These are phyloP conservation scores for Urocynchramus pylzowi DNA, from an alignment of 2,113 vertebrate genomes.

Conservation along the genomic window DNA sequence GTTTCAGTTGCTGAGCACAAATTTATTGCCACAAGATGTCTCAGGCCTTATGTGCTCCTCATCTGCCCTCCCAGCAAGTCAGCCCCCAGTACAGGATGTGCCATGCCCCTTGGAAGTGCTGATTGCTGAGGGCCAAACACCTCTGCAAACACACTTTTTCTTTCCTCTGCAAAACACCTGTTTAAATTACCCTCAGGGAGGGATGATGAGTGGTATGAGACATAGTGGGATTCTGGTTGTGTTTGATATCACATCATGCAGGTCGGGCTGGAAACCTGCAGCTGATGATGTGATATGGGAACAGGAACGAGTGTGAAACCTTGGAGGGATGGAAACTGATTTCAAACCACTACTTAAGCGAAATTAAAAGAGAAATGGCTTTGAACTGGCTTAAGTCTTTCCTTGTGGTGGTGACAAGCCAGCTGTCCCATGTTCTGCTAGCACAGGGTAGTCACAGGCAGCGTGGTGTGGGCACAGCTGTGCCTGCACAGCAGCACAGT, in stretches of 20 bases:
- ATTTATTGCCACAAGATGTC: background rate
- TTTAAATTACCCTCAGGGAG: background rate
- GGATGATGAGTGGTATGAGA: background rate
- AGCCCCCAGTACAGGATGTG: background rate
- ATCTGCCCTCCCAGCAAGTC: background rate
- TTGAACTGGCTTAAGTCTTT: background rate
- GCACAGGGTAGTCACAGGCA: background rate
- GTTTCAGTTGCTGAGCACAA: background rate
- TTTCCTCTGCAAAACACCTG: background rate
- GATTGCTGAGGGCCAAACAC: background rate
- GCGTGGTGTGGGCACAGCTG: background rate
- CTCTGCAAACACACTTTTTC: background rate
- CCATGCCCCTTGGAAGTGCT: background rate
- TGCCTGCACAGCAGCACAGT: rapidly evolving
- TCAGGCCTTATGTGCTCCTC: background rate
- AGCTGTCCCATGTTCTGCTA: background rate
- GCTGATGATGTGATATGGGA: background rate
- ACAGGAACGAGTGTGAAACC: background rate
- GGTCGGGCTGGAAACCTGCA: background rate
- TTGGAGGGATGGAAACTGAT: background rate
- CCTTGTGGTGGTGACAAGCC: background rate
- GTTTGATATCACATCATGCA: background rate
- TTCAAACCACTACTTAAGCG: background rate
- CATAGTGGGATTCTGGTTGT: background rate
- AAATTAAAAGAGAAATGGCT: background rate